A percentile compares a stretch with the other conserved stretches of the same genome.
Conservation (phyloP, 2,888 invertebrate genomes). For the Syritta pipiens region DNA sequence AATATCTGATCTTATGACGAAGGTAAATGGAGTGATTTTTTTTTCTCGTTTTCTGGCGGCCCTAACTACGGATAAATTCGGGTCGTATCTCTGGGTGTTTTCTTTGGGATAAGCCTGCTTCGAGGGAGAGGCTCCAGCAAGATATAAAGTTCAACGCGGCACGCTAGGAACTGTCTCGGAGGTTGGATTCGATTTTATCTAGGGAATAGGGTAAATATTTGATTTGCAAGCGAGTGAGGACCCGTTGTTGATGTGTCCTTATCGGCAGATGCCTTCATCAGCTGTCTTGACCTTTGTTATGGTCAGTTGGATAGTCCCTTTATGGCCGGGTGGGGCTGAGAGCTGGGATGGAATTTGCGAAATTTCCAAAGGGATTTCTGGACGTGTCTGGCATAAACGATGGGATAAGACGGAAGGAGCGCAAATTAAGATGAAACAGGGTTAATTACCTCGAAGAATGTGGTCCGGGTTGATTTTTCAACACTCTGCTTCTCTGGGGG, state of each 20-base stretch:
- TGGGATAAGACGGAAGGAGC: not conserved
- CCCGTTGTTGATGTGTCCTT: slow-evolving; percentile 28
- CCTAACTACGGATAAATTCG: slow-evolving; percentile 10
- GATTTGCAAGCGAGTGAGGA: slow-evolving; percentile 42
- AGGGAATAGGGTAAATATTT: slow-evolving; percentile 58
- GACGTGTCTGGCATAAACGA: slow-evolving; percentile 5
- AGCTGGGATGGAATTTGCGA: slow-evolving; percentile 36
- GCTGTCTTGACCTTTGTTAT: slow-evolving; percentile 52
- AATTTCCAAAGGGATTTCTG: slow-evolving; percentile 23
- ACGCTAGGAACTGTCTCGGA: not conserved
- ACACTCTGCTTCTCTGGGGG: too few species aligned
- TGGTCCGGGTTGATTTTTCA: too few species aligned
- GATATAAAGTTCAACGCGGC: slow-evolving; percentile 46
- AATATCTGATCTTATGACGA: slow-evolving; percentile 49
- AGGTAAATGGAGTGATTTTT: slow-evolving; percentile 22
- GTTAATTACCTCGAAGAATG: slow-evolving; percentile 23
- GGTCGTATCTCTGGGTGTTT: slow-evolving; percentile 41
- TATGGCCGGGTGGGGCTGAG: not conserved
- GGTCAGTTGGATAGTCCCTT: slow-evolving; percentile 44
- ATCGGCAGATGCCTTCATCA: slow-evolving; percentile 61
- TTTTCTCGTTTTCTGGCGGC: not conserved
- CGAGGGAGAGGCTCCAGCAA: slow-evolving; percentile 32
- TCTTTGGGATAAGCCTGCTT: slow-evolving; percentile 34
- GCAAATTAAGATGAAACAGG: slow-evolving; percentile 18
- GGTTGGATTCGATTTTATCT: slow-evolving; percentile 31